Evolutionary conservation across 2,888 invertebrate genomes (phyloP).

Genomic region (Emmelina monodactyla): DNA sequence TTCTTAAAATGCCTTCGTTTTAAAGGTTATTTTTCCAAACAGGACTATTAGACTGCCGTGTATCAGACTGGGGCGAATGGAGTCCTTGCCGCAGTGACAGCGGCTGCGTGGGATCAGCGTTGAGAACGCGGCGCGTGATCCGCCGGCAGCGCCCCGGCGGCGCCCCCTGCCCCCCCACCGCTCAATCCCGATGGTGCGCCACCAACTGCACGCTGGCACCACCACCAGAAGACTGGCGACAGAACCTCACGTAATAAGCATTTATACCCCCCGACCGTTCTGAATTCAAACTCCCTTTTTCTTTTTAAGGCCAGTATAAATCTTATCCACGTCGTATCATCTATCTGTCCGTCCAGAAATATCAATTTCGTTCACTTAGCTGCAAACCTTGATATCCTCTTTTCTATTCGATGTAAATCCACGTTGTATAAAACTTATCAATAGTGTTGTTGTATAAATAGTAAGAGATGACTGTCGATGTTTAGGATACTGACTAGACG

Average conservation of each 20-base stretch:
- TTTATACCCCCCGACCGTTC: slow-evolving; percentile 14
- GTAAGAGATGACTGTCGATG: slow-evolving; percentile 45
- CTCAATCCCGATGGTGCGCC: slow-evolving; percentile 90
- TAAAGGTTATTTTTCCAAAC: slow-evolving; percentile 5
- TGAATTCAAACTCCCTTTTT: slow-evolving; percentile 12
- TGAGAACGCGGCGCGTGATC: slow-evolving; percentile 78
- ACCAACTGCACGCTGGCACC: slow-evolving; percentile 55
- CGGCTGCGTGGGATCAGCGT: slow-evolving; percentile 89
- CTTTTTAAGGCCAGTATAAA: slow-evolving; percentile 17
- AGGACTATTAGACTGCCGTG: slow-evolving; percentile 80
- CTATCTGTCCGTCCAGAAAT: slow-evolving; percentile 58
- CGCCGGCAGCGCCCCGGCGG: slow-evolving; percentile 83
- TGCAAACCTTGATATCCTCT: slow-evolving; percentile 19
- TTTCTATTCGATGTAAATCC: slow-evolving; percentile 32
- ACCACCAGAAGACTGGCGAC: slow-evolving; percentile 40
- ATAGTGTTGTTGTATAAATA: slow-evolving; percentile 45
- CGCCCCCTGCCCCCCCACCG: slow-evolving; percentile 80
- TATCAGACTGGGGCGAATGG: slow-evolving; percentile 88
- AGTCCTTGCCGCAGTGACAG: slow-evolving; percentile 87
- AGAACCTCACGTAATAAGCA: slow-evolving; percentile 48
- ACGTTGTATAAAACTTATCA: slow-evolving; percentile 34
- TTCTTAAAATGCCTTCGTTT: neutral
- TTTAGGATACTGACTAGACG: slow-evolving; percentile 33
- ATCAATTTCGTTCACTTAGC: slow-evolving; percentile 25
- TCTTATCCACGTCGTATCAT: slow-evolving; percentile 8